Percentiles rank a stretch among this genome's conserved stretches.
Evolutionary conservation across 2,797 vertebrate genomes (phyloP).

Genomic region (Champsocephalus esox): DNA sequence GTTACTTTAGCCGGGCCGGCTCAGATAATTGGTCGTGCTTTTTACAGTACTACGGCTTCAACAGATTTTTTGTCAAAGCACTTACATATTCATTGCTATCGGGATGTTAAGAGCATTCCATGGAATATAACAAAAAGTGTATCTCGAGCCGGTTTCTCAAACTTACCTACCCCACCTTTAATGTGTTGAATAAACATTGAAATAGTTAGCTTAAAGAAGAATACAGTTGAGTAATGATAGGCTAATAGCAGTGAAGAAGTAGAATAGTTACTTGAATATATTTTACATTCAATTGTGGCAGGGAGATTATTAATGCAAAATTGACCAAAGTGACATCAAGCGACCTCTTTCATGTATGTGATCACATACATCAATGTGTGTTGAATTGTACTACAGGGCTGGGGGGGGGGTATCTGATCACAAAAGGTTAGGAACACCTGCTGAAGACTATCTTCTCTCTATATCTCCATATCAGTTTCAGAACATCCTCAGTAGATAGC

Average conservation of each 20-base stretch:
- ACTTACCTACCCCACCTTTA: too few species aligned
- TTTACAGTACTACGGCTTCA: too few species aligned
- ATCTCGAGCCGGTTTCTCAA: too few species aligned
- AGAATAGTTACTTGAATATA: neutral
- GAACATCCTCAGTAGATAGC: constrained; percentile 13
- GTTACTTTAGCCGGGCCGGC: too few species aligned
- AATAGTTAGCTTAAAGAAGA: neutral
- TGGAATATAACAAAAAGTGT: too few species aligned
- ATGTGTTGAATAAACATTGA: neutral
- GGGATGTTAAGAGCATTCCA: too few species aligned
- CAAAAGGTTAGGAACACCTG: neutral
- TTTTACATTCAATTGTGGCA: neutral
- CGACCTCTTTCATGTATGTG: neutral
- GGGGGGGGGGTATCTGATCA: neutral
- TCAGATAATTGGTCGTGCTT: too few species aligned
- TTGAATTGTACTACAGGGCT: neutral
- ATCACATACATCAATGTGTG: too few species aligned
- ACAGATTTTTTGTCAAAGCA: too few species aligned
- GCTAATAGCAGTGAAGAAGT: neutral
- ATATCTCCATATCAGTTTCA: constrained; percentile 15
- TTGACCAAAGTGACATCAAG: neutral
- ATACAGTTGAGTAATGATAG: neutral
- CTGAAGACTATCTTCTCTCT: neutral
- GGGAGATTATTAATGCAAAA: neutral
- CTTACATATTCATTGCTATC: too few species aligned